Conservation (phyloP, 2,888 invertebrate species). For the Temnothorax unifasciatus region DNA sequence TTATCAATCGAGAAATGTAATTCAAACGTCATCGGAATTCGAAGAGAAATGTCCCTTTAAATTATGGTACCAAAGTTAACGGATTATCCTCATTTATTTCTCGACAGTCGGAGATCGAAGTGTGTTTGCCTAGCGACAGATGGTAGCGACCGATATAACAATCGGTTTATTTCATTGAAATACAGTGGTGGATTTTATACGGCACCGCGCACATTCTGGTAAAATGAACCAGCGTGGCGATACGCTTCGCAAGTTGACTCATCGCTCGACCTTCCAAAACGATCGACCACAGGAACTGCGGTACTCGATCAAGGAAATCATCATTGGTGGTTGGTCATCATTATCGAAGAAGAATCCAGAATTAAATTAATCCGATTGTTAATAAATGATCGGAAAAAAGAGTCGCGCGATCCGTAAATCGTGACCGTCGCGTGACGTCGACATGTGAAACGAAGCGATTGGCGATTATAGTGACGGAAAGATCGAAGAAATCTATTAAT, state of each 20-base stretch:
- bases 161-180: neutral
- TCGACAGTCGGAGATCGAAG: neutral
- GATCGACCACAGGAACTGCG: slow-evolving; percentile 41
- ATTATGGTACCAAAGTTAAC: neutral
- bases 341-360: slow-evolving; percentile 11
- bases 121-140: neutral
- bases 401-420: neutral
- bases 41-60: neutral
- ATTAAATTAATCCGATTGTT: neutral
- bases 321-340: neutral
- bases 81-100: neutral
- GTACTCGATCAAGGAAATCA: slow-evolving; percentile 43
- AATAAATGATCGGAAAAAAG: neutral
- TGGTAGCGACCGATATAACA: neutral
- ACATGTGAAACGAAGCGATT: neutral
- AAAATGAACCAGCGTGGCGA: slow-evolving; percentile 44
- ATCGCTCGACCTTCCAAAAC: slow-evolving; percentile 51
- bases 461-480: neutral
- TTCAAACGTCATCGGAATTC: neutral
- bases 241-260: slow-evolving; percentile 31
- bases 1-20: neutral
- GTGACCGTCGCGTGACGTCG: neutral
- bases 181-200: neutral
- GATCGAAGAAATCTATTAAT: neutral
- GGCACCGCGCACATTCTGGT: slow-evolving; percentile 5